Percentiles rank a stretch among this genome's conserved stretches.
These are phyloP conservation scores for Reticulitermes speratus DNA, from an alignment of 1,140 invertebrate genomes.

Conservation along the genomic window DNA sequence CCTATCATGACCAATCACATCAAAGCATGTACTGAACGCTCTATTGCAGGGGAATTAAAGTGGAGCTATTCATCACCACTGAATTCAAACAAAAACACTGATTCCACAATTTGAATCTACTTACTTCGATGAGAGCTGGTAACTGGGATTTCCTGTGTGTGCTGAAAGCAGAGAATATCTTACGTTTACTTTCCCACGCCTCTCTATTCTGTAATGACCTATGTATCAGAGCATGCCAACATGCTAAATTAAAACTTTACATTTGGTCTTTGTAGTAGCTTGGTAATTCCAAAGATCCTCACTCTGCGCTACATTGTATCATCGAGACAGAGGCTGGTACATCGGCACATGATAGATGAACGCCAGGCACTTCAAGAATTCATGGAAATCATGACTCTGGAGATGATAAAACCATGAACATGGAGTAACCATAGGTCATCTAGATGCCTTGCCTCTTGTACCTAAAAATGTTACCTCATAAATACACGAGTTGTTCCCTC, in stretches of 20 bases:
- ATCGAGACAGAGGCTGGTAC: too few relatives aligned
- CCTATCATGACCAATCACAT: neutral
- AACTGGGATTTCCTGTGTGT: conserved; percentile 14
- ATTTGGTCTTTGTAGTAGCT: neutral
- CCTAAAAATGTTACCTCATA: too few relatives aligned
- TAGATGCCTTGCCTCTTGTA: too few relatives aligned
- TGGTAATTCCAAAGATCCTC: neutral
- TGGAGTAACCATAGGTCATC: too few relatives aligned
- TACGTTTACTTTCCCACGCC: neutral
- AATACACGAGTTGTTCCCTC: too few relatives aligned
- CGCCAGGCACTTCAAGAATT: too few relatives aligned
- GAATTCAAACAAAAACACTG: neutral
- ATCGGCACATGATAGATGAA: too few relatives aligned
- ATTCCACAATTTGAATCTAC: conserved; percentile 1
- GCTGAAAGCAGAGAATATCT: conserved; percentile 13
- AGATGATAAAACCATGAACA: too few relatives aligned
- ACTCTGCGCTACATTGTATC: neutral
- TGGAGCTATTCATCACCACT: neutral
- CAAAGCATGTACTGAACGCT: neutral
- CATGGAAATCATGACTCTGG: too few relatives aligned
- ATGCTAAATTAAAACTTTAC: neutral
- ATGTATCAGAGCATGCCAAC: neutral
- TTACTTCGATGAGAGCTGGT: conserved; percentile 15
- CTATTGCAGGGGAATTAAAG: neutral
- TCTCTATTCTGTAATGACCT: neutral